Percentiles rank a stretch among this genome's conserved stretches.
phyloP scores from a whole-genome alignment of 2,888 invertebrate genomes.

The Tetanocera ferruginea region DNA sequence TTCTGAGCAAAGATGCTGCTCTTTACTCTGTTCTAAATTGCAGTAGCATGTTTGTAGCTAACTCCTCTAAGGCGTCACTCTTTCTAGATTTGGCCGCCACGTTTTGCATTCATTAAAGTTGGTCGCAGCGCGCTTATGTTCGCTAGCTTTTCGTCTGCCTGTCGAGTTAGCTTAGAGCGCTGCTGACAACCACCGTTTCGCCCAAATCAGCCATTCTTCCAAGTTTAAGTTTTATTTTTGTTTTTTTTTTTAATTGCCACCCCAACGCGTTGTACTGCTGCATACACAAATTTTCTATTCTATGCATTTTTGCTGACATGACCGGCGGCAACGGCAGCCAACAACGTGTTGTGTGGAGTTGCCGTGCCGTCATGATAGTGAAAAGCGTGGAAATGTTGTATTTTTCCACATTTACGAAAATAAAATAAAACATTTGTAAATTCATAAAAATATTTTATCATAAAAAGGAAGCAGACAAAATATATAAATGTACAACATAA shows the following conservation, averaged over 20 bases:
- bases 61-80: neutral
- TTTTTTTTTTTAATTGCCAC: neutral
- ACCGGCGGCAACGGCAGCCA: conserved; percentile 13
- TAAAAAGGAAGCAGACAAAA: neutral
- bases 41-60: neutral
- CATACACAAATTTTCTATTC: conserved; percentile 30
- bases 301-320: conserved; percentile 33
- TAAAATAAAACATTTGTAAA: neutral
- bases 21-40: neutral
- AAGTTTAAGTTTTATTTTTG: neutral
- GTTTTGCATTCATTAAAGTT: conserved; percentile 27
- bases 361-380: neutral
- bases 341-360: neutral
- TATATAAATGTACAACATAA: neutral
- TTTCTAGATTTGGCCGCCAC: neutral
- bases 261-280: neutral
- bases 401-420: neutral
- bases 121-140: neutral
- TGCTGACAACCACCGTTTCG: neutral
- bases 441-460: neutral
- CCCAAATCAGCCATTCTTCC: neutral
- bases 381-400: conserved; percentile 10
- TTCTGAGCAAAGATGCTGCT: neutral
- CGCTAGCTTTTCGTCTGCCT: neutral
- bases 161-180: conserved; percentile 4